Base-by-base conservation (phyloP, 2,888 invertebrate genomes). In the Pasiphila rectangulata region DNA sequence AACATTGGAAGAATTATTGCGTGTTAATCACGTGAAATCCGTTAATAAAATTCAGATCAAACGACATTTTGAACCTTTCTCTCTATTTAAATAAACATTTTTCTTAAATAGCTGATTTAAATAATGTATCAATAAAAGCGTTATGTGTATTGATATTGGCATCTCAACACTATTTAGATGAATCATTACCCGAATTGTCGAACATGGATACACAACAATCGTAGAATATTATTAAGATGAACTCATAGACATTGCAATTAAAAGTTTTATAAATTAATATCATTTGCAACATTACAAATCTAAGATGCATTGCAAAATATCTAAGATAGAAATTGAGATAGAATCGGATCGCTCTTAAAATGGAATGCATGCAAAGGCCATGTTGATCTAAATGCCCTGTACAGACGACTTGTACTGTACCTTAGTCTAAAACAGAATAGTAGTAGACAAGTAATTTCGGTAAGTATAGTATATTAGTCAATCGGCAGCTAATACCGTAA, bases 1-100 rank as follows among this genome's bases (percentile, higher is more conserved):
- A 27, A 38, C 4, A 29, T 15, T 41, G 32, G 13, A 41, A 49
- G 24, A 32, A 29, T 20, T 27, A 15, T 25, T 40, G 13, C 40
- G 25, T 21, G 37, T 16, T 41, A 25, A 40, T 21, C 46, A 44
- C 41, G 34, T 50, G 29, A 34, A 39, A 42, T 47, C 37, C 27
- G 45, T 40, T 24, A 52, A 54, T 58, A 54, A 59, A 53, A 56
- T 51, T 56, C 51, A 53, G 51, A 59, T 56, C 29, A 46, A 44
- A 51, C 48, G 48, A 53, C 56, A 40, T 54, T 55, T 56, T 51
- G 53, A 56, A 56, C 55, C 48, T 50, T 48, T 55, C 53, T 56
- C 59, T 46, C 54, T 25, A 41, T 52, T 51, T 47, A 49, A 54
- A 56, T 54, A 53, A 32, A 46, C 41, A 52, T 51, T 52, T 56